Percentiles rank a stretch among this genome's conserved stretches.
phyloP scores from a whole-genome alignment of 2,888 invertebrate genomes.

The Allophyes oxyacanthae region DNA sequence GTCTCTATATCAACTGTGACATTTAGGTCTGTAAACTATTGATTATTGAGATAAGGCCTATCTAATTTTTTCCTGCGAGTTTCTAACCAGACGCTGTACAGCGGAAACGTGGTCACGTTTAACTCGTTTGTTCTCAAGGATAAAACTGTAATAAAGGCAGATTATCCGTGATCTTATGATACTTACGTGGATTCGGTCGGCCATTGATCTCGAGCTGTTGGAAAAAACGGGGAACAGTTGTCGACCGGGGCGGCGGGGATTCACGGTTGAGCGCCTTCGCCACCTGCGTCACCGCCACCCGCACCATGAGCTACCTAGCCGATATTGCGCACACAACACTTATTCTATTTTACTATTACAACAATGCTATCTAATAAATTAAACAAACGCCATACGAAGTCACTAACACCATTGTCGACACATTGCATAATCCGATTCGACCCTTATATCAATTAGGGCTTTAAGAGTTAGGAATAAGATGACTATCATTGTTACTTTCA shows the following conservation, averaged over 20 bases:
- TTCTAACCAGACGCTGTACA: slow-evolving; percentile 55
- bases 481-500: slow-evolving; percentile 5
- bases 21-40: slow-evolving; percentile 35
- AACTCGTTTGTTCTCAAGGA: slow-evolving; percentile 55
- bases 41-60: slow-evolving; percentile 39
- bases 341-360: slow-evolving; percentile 29
- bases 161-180: slow-evolving; percentile 58
- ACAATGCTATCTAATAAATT: slow-evolving; percentile 39
- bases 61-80: slow-evolving; percentile 40
- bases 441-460: slow-evolving; percentile 17
- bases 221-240: slow-evolving; percentile 85
- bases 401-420: slow-evolving; percentile 29
- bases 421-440: slow-evolving; percentile 40
- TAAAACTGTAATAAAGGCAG: slow-evolving; percentile 57
- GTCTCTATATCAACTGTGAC: slow-evolving; percentile 10
- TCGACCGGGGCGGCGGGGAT: slow-evolving; percentile 76
- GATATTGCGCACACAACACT: slow-evolving; percentile 40
- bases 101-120: slow-evolving; percentile 55
- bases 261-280: slow-evolving; percentile 84
- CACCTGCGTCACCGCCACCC: slow-evolving; percentile 75
- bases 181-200: slow-evolving; percentile 66
- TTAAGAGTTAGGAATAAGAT: slow-evolving; percentile 4
- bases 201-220: slow-evolving; percentile 79
- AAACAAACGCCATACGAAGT: slow-evolving; percentile 36
- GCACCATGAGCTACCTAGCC: slow-evolving; percentile 51